Evolutionary conservation across 2,888 invertebrate genomes (phyloP).

Genomic region (Agrenia bidenticulata): DNA sequence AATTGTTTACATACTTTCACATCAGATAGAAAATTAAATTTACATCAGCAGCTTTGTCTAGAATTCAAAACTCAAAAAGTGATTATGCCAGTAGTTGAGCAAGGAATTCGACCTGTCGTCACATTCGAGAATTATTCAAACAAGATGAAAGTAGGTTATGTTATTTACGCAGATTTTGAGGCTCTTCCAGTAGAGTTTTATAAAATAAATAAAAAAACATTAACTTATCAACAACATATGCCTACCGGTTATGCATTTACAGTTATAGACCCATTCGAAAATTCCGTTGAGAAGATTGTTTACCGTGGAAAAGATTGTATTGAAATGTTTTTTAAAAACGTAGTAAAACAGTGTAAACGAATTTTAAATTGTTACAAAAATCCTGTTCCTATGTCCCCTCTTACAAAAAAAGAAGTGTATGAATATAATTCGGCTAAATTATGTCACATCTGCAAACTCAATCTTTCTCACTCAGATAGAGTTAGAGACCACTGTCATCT

Average conservation of each 20-base stretch:
- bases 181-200: not conserved
- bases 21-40: not conserved
- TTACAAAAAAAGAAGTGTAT: not conserved
- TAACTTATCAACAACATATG: conserved; percentile 6
- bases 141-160: not conserved
- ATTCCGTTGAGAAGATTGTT: not conserved
- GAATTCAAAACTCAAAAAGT: conserved; percentile 6
- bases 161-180: conserved; percentile 14
- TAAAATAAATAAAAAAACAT: not conserved
- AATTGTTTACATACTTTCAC: not conserved
- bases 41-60: not conserved
- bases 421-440: not conserved
- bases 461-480: not conserved
- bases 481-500: conserved; percentile 22
- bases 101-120: not conserved
- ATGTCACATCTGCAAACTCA: conserved; percentile 10
- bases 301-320: conserved; percentile 13
- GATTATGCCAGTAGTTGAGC: not conserved
- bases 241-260: conserved; percentile 11
- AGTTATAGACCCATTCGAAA: conserved; percentile 1
- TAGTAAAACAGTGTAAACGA: not conserved
- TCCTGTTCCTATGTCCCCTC: not conserved
- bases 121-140: not conserved
- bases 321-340: not conserved
- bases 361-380: not conserved